Conservation (phyloP, 2,113 vertebrate genomes). For the Megaleporinus macrocephalus region DNA sequence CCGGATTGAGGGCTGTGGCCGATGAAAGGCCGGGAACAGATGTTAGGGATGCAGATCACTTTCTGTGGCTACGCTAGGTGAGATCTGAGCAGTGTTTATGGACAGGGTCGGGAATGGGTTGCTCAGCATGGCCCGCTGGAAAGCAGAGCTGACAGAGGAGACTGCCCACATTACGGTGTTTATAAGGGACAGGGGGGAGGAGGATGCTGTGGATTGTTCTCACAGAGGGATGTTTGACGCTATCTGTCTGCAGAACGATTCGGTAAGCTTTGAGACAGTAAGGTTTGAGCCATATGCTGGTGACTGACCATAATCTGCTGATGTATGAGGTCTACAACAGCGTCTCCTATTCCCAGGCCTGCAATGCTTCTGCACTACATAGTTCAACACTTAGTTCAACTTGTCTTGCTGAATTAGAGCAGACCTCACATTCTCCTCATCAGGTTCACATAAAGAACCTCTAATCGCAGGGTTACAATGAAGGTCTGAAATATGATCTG, state of each 20-base stretch:
- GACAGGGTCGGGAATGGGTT: background rate
- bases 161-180: background rate
- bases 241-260: slow-evolving; percentile 3
- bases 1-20: slow-evolving; percentile 6
- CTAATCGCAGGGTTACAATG: no score
- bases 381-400: background rate
- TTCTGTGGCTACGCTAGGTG: slow-evolving; percentile 11
- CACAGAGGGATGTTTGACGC: slow-evolving; percentile 5
- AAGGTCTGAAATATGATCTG: no score
- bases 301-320: background rate
- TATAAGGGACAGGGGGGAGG: background rate
- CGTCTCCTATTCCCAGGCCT: background rate
- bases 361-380: background rate
- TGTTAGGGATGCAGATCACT: slow-evolving; percentile 19
- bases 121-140: background rate
- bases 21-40: slow-evolving; percentile 30
- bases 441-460: no score
- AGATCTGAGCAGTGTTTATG: background rate
- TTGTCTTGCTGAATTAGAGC: no score
- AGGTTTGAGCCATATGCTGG: slow-evolving; percentile 2
- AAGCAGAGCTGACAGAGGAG: background rate
- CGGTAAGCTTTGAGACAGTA: slow-evolving; percentile 2
- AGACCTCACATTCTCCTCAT: no score
- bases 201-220: slow-evolving; percentile 3
- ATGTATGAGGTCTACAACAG: background rate